Percentiles rank a stretch among this genome's conserved stretches.
These are phyloP conservation scores for Drosophila micromelanica DNA, from an alignment of 1,140 invertebrate genomes.

Conservation along the genomic window DNA sequence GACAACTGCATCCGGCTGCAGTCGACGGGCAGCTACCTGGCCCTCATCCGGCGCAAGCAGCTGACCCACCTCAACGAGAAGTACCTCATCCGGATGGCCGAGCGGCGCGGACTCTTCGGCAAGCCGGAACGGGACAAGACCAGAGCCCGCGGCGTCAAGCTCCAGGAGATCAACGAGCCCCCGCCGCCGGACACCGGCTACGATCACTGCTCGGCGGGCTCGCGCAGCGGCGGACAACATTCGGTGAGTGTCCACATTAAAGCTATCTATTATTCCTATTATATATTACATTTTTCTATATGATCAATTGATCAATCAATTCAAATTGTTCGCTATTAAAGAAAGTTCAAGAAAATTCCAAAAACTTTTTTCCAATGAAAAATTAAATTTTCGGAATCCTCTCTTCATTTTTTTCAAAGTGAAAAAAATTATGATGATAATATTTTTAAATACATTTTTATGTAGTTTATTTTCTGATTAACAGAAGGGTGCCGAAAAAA, in stretches of 20 bases:
- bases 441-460: too few relatives aligned
- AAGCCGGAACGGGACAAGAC: conserved; percentile 71
- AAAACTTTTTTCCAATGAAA: too few relatives aligned
- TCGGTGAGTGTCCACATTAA: conserved; percentile 47
- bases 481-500: too few relatives aligned
- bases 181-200: conserved; percentile 49
- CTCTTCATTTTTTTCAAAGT: too few relatives aligned
- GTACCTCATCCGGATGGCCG: conserved; percentile 92
- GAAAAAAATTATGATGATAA: too few relatives aligned
- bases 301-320: too few relatives aligned
- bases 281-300: too few relatives aligned
- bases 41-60: conserved; percentile 89
- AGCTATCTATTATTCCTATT: too few relatives aligned
- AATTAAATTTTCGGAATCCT: too few relatives aligned
- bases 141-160: conserved; percentile 56
- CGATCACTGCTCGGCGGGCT: conserved; percentile 43
- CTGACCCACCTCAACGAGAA: conserved; percentile 90
- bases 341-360: too few relatives aligned
- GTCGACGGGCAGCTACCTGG: conserved; percentile 89
- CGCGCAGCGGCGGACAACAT: conserved; percentile 48
- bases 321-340: too few relatives aligned
- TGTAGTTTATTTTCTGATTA: too few relatives aligned
- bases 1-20: conserved; percentile 84
- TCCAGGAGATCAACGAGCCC: conserved; percentile 53
- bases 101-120: conserved; percentile 90